A percentile compares a stretch with the other conserved stretches of the same genome.
Conservation (phyloP, 1,140 invertebrate species). For the Procambarus virginalis region DNA sequence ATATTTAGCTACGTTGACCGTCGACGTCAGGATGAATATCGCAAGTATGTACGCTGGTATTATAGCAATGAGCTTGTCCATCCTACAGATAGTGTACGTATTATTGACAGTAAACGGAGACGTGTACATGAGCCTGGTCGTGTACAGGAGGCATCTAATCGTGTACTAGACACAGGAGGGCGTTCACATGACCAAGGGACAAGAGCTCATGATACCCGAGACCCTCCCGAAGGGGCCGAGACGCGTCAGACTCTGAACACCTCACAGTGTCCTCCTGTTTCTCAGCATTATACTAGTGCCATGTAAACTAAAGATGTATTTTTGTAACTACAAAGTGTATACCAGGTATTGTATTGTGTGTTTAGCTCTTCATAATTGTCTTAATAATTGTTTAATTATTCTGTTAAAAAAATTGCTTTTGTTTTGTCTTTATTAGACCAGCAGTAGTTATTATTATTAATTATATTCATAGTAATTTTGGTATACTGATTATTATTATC, state of each 20-base stretch:
- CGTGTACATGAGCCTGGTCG: conserved; percentile 59
- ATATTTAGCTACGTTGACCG: conserved; percentile 74
- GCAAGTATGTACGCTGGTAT: conserved; percentile 69
- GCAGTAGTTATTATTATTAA: no score
- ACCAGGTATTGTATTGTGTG: background rate
- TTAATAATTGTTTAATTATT: no score
- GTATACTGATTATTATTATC: background rate
- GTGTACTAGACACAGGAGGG: conserved; percentile 48
- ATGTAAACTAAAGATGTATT: conserved; percentile 41
- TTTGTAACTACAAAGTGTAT: background rate
- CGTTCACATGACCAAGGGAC: conserved; percentile 48
- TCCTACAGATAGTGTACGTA: conserved; percentile 64
- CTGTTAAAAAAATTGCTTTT: no score
- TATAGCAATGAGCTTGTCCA: conserved; percentile 68
- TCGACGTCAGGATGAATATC: conserved; percentile 61
- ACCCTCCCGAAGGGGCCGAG: conserved; percentile 69
- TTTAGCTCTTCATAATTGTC: background rate
- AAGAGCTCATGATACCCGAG: conserved; percentile 58
- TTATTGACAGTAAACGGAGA: conserved; percentile 69
- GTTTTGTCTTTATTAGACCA: no score
- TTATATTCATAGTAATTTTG: background rate
- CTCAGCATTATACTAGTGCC: conserved; percentile 69
- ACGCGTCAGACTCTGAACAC: conserved; percentile 65
- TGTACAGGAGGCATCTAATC: conserved; percentile 41
- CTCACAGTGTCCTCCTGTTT: conserved; percentile 65